phyloP scores from a whole-genome alignment of 2,888 invertebrate genomes.

The Unio delphinus region DNA sequence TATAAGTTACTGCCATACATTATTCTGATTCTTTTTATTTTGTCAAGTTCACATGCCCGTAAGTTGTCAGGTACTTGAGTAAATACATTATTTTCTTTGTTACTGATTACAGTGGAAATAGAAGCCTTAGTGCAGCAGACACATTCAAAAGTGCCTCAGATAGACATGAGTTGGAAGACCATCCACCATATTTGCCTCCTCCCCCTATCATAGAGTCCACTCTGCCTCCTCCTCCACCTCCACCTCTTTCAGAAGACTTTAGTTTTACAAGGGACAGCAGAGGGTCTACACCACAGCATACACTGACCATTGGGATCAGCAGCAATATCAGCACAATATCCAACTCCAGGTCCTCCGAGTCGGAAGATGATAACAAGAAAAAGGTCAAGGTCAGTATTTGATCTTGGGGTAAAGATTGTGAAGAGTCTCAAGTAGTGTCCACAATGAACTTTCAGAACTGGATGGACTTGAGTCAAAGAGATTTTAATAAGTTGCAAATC shows the following conservation, averaged over 20 bases:
- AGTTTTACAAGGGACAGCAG: conserved; percentile 15
- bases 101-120: too few species aligned
- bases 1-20: too few species aligned
- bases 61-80: too few species aligned
- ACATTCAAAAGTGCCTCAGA: too few species aligned
- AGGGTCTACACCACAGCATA: conserved; percentile 30
- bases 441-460: too few species aligned
- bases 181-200: conserved; percentile 15
- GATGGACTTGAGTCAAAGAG: too few species aligned
- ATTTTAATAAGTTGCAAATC: too few species aligned
- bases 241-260: conserved; percentile 37
- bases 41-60: too few species aligned
- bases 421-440: not conserved
- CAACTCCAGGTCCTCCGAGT: conserved; percentile 49
- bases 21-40: too few species aligned
- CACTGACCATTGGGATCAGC: conserved; percentile 32
- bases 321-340: conserved; percentile 55
- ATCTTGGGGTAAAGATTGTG: not conserved
- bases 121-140: too few species aligned
- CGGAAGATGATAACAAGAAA: conserved; percentile 52
- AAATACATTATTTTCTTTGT: too few species aligned
- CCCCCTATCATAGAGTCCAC: conserved; percentile 17
- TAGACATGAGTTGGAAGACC: too few species aligned
- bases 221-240: conserved; percentile 56
- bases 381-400: conserved; percentile 45